Base-by-base conservation (phyloP, 2,113 vertebrate species). In the Setophaga petechia region DNA sequence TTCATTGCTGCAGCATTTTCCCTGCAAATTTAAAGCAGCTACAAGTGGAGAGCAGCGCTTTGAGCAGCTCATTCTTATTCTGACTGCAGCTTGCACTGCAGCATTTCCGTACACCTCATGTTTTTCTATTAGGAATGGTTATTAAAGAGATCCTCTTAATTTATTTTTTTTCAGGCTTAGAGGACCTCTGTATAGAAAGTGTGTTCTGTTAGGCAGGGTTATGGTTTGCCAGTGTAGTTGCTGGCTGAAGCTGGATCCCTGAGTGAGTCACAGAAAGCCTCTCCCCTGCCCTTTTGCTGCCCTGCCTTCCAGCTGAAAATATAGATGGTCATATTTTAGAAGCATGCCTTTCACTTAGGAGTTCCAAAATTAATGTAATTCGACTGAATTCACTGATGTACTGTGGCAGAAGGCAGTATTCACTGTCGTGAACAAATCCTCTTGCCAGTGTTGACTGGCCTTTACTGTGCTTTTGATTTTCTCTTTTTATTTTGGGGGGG, bases 61-160 rank as follows among this genome's bases (percentile, higher is more conserved):
- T 83, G 93, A 94, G 89, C 3, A 0, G 59, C 92, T 97, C 87
- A 90, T 96, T 97, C 92, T 95, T 94, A 97, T 96, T 97, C 95
- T 63, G 73, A 52, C 80, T 89, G 77, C 89, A 94, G 88, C 91
- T 90, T 84, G 83, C 83, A 76, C 89, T 95, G 91, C 93, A 95
- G 93, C 94, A 90, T 95, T 95, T 97, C 89, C 0, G 11, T 92
- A 75, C 78, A 43, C 87, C 95, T 88, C 41, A 33, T 87, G 72
- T 85, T 95, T 95, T 94, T 69, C 83, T 94, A 65, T 93, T 94
- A 91, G 58, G 83, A 96, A 87, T 77, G 43, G 92, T 87, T 92
- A 91, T 95, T 97, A 93, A 96, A 86, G 81, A 86, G 76, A 90
- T 85, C 52, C 58, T 87, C 66, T 51, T 73, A 78, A 41, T 62